Conservation (phyloP, 2,797 vertebrate genomes). For the Erpetoichthys calabaricus region DNA sequence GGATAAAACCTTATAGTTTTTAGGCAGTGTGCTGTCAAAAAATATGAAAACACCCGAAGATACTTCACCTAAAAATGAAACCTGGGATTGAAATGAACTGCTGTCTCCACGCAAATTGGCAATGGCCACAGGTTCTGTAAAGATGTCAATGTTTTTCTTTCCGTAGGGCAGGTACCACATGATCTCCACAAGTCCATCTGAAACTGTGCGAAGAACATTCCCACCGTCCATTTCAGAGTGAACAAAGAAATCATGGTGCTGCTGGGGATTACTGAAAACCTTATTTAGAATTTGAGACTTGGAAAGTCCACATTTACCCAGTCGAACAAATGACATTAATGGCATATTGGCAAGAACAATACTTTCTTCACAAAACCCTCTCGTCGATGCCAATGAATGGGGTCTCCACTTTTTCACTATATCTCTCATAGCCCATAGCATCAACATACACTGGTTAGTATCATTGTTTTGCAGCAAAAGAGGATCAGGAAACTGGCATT, state of each 20-base stretch:
- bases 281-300: slow-evolving; percentile 62
- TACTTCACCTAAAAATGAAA: slow-evolving; percentile 47
- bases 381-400: slow-evolving; percentile 18
- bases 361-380: slow-evolving; percentile 33
- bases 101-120: slow-evolving; percentile 59
- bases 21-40: slow-evolving; percentile 45
- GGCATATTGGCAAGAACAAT: slow-evolving; percentile 44
- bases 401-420: slow-evolving; percentile 47
- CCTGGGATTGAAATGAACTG: slow-evolving; percentile 35
- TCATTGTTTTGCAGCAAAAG: slow-evolving; percentile 31
- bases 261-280: slow-evolving; percentile 33
- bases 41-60: slow-evolving; percentile 61
- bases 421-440: slow-evolving; percentile 59
- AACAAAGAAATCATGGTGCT: slow-evolving; percentile 52
- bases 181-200: slow-evolving; percentile 56
- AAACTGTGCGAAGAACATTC: slow-evolving; percentile 29
- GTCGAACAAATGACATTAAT: slow-evolving; percentile 40
- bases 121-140: slow-evolving; percentile 48
- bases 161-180: slow-evolving; percentile 56
- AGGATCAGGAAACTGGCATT: slow-evolving; percentile 41
- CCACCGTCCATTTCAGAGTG: slow-evolving; percentile 51
- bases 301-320: slow-evolving; percentile 41
- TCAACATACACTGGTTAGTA: slow-evolving; percentile 28
- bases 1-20: slow-evolving; percentile 34
- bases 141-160: slow-evolving; percentile 29